Evolutionary conservation across 2,113 vertebrate species (phyloP).

Genomic region (Dipodomys ordii): DNA sequence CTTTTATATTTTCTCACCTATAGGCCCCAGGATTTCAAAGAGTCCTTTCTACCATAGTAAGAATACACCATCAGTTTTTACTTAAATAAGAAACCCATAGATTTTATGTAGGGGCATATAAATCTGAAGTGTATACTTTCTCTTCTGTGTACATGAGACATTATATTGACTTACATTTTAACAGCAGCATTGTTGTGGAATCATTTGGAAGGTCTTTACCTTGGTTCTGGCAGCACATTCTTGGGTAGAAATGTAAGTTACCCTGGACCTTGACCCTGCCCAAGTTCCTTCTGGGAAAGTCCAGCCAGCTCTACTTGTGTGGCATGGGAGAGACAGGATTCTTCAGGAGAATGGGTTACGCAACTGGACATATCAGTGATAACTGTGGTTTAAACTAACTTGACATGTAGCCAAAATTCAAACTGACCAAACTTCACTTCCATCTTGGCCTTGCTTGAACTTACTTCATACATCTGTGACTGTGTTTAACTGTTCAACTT

Average conservation of each 20-base stretch:
- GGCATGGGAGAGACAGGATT: constrained; percentile 73
- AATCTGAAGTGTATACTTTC: background rate
- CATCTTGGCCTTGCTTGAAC: constrained; percentile 58
- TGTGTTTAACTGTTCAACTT: constrained; percentile 1
- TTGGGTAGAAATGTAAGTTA: background rate
- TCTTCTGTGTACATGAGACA: background rate
- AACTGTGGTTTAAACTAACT: constrained; percentile 70
- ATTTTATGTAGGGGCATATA: background rate
- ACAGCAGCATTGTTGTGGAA: background rate
- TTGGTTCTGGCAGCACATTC: constrained; percentile 19
- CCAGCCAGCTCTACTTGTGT: constrained; percentile 77
- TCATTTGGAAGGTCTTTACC: background rate
- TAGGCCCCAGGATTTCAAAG: background rate
- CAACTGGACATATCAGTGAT: constrained; percentile 65
- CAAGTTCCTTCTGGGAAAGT: constrained; percentile 62
- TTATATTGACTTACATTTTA: background rate
- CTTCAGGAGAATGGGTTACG: constrained; percentile 69
- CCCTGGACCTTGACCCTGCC: constrained; percentile 23
- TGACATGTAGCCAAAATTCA: constrained; percentile 73
- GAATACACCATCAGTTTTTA: background rate
- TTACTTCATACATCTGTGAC: background rate
- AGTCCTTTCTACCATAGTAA: background rate
- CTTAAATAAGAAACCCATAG: background rate
- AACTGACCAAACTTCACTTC: constrained; percentile 66
- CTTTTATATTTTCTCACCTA: background rate